Percentiles rank a stretch among this genome's conserved stretches.
These are phyloP conservation scores for Campoletis sonorensis DNA, from an alignment of 1,140 invertebrate genomes.

Conservation along the genomic window DNA sequence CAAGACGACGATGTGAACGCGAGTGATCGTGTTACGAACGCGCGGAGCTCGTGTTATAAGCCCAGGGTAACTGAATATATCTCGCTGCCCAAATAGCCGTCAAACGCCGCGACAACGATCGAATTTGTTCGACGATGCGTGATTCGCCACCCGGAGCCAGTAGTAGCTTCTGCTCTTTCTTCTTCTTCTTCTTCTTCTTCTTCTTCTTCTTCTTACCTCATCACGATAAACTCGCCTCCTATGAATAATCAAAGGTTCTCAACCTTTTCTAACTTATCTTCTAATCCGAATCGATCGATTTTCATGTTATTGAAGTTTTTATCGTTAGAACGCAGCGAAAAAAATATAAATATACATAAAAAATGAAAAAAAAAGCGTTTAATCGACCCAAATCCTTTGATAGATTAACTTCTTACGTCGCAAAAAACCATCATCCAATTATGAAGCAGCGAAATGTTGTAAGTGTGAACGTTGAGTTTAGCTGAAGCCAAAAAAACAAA, in stretches of 20 bases:
- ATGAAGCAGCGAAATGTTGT: no score
- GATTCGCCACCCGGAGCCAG: slow-evolving; percentile 41
- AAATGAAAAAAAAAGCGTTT: no score
- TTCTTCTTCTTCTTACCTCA: slow-evolving; percentile 34
- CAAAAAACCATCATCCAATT: no score
- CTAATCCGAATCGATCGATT: background rate
- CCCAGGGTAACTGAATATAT: slow-evolving; percentile 70
- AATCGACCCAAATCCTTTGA: no score
- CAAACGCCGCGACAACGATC: slow-evolving; percentile 69
- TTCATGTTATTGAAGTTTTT: no score
- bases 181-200: no score
- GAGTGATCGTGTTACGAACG: slow-evolving; percentile 70
- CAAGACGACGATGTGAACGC: slow-evolving; percentile 39
- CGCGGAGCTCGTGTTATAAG: slow-evolving; percentile 67
- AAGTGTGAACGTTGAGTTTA: no score
- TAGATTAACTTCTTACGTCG: no score
- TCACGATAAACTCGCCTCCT: slow-evolving; percentile 48
- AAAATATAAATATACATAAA: no score
- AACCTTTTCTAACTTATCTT: background rate
- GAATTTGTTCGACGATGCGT: slow-evolving; percentile 67
- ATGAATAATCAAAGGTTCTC: slow-evolving; percentile 57
- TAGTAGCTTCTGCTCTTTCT: slow-evolving; percentile 37
- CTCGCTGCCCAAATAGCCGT: slow-evolving; percentile 67
- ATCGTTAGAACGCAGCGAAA: no score
- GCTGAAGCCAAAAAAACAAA: no score